These are phyloP conservation scores for Varanus komodoensis DNA, from an alignment of 2,113 vertebrate genomes.

Conservation along the genomic window DNA sequence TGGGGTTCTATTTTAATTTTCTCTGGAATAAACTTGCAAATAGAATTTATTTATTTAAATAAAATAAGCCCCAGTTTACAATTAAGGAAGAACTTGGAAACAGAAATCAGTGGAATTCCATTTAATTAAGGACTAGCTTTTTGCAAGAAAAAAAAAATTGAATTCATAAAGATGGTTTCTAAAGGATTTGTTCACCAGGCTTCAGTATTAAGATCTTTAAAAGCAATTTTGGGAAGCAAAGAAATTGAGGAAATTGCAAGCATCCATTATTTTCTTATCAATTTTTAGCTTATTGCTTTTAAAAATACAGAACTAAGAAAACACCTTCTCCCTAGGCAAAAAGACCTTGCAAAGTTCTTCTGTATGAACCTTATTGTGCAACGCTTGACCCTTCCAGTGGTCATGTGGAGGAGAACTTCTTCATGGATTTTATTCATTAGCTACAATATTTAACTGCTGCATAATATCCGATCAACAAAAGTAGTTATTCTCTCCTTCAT, in stretches of 20 bases:
- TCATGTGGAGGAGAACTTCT: neutral
- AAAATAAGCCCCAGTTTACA: neutral
- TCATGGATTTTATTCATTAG: neutral
- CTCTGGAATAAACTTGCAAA: accelerated
- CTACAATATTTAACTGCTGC: neutral
- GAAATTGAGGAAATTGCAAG: neutral
- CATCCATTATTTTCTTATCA: neutral
- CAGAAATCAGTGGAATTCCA: neutral
- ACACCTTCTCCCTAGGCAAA: neutral
- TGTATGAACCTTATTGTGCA: neutral
- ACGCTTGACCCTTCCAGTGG: neutral
- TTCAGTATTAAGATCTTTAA: neutral
- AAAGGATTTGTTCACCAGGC: neutral
- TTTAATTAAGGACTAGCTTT: neutral
- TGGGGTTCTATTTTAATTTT: constrained; percentile 29
- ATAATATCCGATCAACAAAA: neutral
- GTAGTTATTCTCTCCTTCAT: neutral
- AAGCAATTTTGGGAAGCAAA: neutral
- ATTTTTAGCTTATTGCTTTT: neutral
- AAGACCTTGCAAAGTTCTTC: neutral
- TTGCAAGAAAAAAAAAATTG: neutral
- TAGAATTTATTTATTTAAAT: accelerated
- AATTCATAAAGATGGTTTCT: neutral
- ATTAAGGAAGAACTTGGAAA: constrained; percentile 1
- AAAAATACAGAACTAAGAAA: neutral